Conservation (phyloP, 2,888 invertebrate species). For the Drosophila emarginata region DNA sequence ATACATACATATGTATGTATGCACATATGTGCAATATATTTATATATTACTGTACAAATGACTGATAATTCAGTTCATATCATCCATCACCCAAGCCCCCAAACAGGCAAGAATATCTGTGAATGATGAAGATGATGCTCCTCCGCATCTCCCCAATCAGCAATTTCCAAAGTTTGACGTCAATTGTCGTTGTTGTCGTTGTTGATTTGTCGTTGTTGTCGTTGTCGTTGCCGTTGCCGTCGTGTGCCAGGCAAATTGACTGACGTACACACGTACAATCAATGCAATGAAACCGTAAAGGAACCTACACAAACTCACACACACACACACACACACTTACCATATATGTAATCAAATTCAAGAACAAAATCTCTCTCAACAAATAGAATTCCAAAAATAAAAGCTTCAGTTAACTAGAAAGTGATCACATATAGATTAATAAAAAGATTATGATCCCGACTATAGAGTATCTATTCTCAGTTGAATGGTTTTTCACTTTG, state of each 20-base stretch:
- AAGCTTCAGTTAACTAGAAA: no score
- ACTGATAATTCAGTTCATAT: constrained; percentile 39
- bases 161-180: constrained; percentile 61
- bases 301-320: background rate
- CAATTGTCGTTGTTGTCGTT: constrained; percentile 62
- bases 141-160: constrained; percentile 16
- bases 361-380: background rate
- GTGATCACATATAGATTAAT: background rate
- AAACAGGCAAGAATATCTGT: constrained; percentile 30
- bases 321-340: no score
- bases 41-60: constrained; percentile 6
- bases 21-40: background rate
- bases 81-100: constrained; percentile 44
- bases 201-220: constrained; percentile 37
- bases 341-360: background rate
- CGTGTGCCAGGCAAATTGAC: constrained; percentile 74
- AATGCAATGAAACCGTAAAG: background rate
- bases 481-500: no score
- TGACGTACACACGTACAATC: constrained; percentile 44
- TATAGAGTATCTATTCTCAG: background rate
- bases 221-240: constrained; percentile 69
- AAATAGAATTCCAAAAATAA: no score
- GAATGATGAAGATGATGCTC: constrained; percentile 24
- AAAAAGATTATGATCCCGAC: background rate
- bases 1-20: background rate